Evolutionary conservation across 2,888 invertebrate species (phyloP), one percentile per base, ranked within the genome.

Genomic region (Polydrusus cervinus): DNA sequence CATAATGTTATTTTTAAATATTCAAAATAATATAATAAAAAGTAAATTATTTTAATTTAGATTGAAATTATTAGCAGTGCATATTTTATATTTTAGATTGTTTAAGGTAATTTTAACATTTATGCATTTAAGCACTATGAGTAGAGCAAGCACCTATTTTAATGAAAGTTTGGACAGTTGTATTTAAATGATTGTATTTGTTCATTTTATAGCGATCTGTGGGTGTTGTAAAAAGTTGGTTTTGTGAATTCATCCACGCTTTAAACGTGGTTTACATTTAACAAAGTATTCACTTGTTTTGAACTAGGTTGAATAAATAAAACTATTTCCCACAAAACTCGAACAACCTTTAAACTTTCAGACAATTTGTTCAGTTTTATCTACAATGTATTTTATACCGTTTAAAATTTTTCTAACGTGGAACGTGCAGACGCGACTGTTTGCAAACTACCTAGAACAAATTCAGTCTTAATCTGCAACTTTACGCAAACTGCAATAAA

Each of bases 401-500:
- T 65, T 74, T 65, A 61, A 70, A 65, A 74, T 65, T 70, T 69
- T 51, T 55, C 57, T 49, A 70, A 74, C 74, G 74, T 70, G 51
- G 34, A 40, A 11, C 14, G 47, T 47, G 34, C 20, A 67, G 57
- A 70, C 53, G 57, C 55, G 74, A 60, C 74, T 57, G 61, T 70
- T 74, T 60, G 70, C 74, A 70, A 70, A 74, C 70, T 74, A 66
- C 66, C 66, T 74, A 64, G n/a, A n/a, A 70, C 65, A 70, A 74
- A 74, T 74, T 74, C 70, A 65, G 45, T 64, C 38, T 49, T 70
- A 57, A 74, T 64, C 57, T 64, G 38, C 51, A 69, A 74, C 70
- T 74, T 67, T 49, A 47, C 57, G 68, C 69, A 74, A 66, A 74
- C 65, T 74, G 74, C 69, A 74, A 74, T 74, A 74, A 74, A 69